Evolutionary conservation across 2,888 invertebrate species (phyloP).

Genomic region (Sisyra terminalis): DNA sequence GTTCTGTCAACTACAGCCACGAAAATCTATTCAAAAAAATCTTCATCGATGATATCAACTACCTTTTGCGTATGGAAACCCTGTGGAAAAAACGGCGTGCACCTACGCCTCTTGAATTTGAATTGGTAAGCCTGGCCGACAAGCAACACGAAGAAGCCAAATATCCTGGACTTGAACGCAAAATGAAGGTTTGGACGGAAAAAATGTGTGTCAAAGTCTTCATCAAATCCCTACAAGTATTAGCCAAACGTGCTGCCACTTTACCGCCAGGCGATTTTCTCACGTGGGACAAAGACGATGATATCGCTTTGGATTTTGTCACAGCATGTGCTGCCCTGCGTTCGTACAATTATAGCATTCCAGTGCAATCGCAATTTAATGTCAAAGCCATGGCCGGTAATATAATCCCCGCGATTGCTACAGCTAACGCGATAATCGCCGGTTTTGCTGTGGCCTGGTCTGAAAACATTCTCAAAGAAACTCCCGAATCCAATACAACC

Average conservation of each 20-base stretch:
- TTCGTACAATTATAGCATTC: conserved; percentile 77
- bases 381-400: conserved; percentile 99
- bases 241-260: conserved; percentile 41
- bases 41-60: conserved; percentile 87
- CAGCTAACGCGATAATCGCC: conserved; percentile 95
- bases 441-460: conserved; percentile 88
- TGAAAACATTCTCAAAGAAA: conserved; percentile 52
- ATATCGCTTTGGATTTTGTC: conserved; percentile 87
- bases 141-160: background rate
- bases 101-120: conserved; percentile 46
- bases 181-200: conserved; percentile 25
- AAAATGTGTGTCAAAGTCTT: conserved; percentile 40
- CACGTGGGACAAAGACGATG: conserved; percentile 97
- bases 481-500: conserved; percentile 51
- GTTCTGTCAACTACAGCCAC: conserved; percentile 64
- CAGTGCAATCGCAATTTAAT: conserved; percentile 75
- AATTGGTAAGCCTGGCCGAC: conserved; percentile 14
- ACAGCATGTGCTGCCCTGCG: conserved; percentile 89
- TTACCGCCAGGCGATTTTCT: conserved; percentile 48
- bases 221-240: conserved; percentile 41
- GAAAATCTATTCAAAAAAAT: conserved; percentile 82
- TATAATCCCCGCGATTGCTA: conserved; percentile 98
- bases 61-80: conserved; percentile 83
- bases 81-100: conserved; percentile 84
- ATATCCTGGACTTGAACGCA: conserved; percentile 9